A percentile compares a stretch with the other conserved stretches of the same genome.
Evolutionary conservation across 2,797 vertebrate species (phyloP).

Genomic region (Acipenser oxyrinchus): DNA sequence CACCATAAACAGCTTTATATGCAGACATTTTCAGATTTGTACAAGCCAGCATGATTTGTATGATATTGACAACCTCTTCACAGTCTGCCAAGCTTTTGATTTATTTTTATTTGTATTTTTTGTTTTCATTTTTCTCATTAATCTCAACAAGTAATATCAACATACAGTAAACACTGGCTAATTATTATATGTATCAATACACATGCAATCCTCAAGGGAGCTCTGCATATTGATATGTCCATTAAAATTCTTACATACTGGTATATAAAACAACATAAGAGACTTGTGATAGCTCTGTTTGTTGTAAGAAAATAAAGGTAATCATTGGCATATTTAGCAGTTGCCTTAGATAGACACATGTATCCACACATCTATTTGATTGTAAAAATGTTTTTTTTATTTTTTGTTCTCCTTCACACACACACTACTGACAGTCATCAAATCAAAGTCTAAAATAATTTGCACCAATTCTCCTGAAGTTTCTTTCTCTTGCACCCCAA

Average conservation of each 20-base stretch:
- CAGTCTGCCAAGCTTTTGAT: too few relatives aligned
- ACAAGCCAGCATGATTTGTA: too few relatives aligned
- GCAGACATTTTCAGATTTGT: too few relatives aligned
- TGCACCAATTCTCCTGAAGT: too few relatives aligned
- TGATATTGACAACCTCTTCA: too few relatives aligned
- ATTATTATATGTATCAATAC: background rate
- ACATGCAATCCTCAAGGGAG: background rate
- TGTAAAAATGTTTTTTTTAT: too few relatives aligned
- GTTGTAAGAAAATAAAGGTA: background rate
- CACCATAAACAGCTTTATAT: too few relatives aligned
- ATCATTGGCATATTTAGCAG: background rate
- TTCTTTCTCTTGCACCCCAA: too few relatives aligned
- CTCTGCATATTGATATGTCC: background rate
- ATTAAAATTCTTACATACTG: background rate
- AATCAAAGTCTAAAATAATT: constrained; percentile 18
- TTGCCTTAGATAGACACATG: constrained; percentile 2
- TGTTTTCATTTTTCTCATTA: too few relatives aligned
- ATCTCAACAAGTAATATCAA: too few relatives aligned
- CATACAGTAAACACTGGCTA: too few relatives aligned
- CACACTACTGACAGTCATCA: background rate
- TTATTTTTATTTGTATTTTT: too few relatives aligned
- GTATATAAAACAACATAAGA: background rate
- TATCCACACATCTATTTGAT: background rate
- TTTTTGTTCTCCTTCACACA: constrained; percentile 1
- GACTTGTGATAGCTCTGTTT: background rate